Base-by-base conservation (phyloP, 2,113 vertebrate genomes). In the Ictalurus punctatus region DNA sequence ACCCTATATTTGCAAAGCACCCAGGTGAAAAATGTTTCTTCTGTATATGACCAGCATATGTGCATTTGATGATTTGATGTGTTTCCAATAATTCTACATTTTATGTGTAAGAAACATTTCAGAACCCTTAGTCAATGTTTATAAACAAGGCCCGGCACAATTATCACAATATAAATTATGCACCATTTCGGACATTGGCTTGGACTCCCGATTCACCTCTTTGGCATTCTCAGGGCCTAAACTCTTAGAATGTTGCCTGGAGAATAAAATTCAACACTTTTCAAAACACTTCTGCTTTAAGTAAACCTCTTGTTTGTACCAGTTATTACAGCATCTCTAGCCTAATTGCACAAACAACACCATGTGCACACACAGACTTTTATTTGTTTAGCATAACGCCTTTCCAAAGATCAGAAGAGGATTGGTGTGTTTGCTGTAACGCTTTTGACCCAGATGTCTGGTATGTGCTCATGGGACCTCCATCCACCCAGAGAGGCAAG, bases 371-470 rank as follows among this genome's bases (percentile, higher is more conserved):
- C 79, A 4, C 16, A 54, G 16, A 82, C n/a, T 59, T 40, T 13
- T 40, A 40, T 83, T 44, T 83, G n/a, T 37, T 10, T 9, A 52
- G 48, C 9, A 34, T 83, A 83, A 83, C 3, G 23, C 12, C 12
- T 44, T 63, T 48, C 6, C n/a, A 58, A 82, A 59, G 80, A 14
- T 34, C 13, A 25, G 67, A 65, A 65, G 37, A 44, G 59, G 23
- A 84, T 65, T 65, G 30, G 59, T 65, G 59, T 84, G 82, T 44
- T 83, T 84, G 59, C 23, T 83, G 37, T 44, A 84, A 65, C 16
- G 19, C 19, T 61, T 83, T 65, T 63, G 23, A 40, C 61, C 59
- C 37, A 67, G 86, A 91, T 92, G 84, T 79, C 44, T 69, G 58
- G 67, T 52, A 73, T 61, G 86, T 88, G 56, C 65, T 13, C 34